Evolutionary conservation across 2,888 invertebrate species (phyloP), one percentile per base, ranked within the genome.

Genomic region (Cynaeus angustus): DNA sequence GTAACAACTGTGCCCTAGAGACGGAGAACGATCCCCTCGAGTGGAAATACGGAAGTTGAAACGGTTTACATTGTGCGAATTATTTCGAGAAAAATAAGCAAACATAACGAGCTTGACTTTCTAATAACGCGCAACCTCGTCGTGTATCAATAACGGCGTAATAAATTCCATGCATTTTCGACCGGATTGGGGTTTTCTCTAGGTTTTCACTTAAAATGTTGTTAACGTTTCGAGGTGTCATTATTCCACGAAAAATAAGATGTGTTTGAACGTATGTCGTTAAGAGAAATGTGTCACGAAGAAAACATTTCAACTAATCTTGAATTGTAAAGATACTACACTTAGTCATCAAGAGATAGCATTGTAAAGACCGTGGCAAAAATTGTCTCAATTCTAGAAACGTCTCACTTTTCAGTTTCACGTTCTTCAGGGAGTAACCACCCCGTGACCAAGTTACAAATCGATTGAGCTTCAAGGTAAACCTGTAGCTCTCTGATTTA

Each of bases 121-220:
- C 55, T 56, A 56, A 56, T 53, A 7, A 8, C 3, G 28, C 50
- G 12, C 37, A 21, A 26, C 53, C 12, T 53, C 21, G 21, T 3
- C 33, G 10, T 14, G 53, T 53, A 53, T 56, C 55, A 56, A 56
- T 56, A 56, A 56, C 55, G 30, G 26, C 21, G 14, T 45, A 10
- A 58, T 45, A 28, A 45, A 58, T 58, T 58, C 58, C 45, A 58
- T 58, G 58, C 58, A 58, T 58, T 58, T 58, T 58, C 58, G 26
- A 58, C 30, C 13, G 30, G 30, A 58, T 30, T 45, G 45, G 28
- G 45, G 45, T 58, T 28, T 21, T 45, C 37, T 37, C n/a, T n/a
- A n/a, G 37, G 37, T 37, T 37, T 37, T 37, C 37, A 37, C 37
- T 37, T 37, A 7, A n/a, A 8, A 12, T 43, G 43, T 2, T 43